Conservation (phyloP, 2,113 vertebrate species). For the Oryctolagus cuniculus region DNA sequence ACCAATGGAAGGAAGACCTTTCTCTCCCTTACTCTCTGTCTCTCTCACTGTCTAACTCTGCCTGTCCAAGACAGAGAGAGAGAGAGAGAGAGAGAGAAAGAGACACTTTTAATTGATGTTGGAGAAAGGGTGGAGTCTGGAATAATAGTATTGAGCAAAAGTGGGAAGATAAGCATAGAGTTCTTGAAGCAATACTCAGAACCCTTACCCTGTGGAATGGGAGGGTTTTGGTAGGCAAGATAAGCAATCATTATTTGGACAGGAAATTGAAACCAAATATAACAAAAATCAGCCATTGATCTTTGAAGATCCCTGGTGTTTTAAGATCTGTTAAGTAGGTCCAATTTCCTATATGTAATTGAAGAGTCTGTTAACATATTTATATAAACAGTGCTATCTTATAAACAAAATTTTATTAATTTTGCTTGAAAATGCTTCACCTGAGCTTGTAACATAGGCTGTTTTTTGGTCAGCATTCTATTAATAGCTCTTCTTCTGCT, state of each 20-base stretch:
- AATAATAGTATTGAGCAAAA: neutral
- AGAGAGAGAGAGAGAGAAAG: too few relatives aligned
- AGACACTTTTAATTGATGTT: neutral
- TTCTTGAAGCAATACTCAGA: neutral
- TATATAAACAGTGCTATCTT: neutral
- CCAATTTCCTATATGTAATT: neutral
- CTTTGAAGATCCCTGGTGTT: neutral
- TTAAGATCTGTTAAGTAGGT: neutral
- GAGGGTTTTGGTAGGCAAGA: neutral
- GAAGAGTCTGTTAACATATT: neutral
- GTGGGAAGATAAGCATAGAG: neutral
- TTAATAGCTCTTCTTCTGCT: neutral
- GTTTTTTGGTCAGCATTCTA: neutral
- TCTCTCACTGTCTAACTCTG: too few relatives aligned
- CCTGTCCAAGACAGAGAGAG: too few relatives aligned
- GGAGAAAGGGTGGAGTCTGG: neutral
- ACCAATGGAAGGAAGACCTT: too few relatives aligned
- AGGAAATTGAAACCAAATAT: neutral
- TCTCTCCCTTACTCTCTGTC: too few relatives aligned
- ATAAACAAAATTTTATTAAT: neutral
- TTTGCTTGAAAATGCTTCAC: neutral
- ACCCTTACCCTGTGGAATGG: neutral
- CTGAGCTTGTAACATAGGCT: neutral
- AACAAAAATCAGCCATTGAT: neutral
- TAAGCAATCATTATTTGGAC: neutral